phyloP scores from a whole-genome alignment of 1,140 invertebrate species.

The Stenopsyche tienmushanensis region DNA sequence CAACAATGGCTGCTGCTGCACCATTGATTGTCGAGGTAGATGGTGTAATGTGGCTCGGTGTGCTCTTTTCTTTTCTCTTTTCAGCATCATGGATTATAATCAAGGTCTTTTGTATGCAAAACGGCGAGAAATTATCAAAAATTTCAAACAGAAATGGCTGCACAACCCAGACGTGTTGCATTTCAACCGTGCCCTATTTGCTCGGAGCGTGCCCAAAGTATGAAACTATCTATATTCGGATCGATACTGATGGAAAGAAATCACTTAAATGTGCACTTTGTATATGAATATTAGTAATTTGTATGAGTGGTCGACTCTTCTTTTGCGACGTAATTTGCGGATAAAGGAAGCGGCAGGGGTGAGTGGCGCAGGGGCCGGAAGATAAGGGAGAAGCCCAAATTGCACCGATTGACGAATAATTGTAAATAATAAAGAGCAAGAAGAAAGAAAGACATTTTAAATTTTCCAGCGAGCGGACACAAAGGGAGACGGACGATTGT shows the following conservation, averaged over 20 bases:
- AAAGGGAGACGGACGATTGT: constrained; percentile 38
- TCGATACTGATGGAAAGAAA: no score
- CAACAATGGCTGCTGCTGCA: constrained; percentile 8
- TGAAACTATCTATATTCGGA: no score
- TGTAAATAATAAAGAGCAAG: constrained; percentile 41
- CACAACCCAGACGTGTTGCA: no score
- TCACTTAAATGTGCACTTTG: neutral
- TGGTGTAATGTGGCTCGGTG: constrained; percentile 6
- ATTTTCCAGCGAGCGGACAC: constrained; percentile 40
- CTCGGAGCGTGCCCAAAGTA: no score
- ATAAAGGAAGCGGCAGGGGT: constrained; percentile 22
- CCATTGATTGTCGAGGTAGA: constrained; percentile 5
- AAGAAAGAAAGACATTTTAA: constrained; percentile 37
- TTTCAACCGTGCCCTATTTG: no score
- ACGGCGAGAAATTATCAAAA: constrained; percentile 3
- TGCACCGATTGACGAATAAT: constrained; percentile 42
- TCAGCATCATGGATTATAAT: constrained; percentile 14
- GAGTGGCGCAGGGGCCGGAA: neutral
- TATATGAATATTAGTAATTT: constrained; percentile 4
- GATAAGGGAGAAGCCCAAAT: constrained; percentile 28
- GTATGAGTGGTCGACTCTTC: constrained; percentile 10
- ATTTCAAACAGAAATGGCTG: neutral
- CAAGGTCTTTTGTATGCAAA: constrained; percentile 12
- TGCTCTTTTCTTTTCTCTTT: neutral
- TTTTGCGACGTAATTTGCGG: constrained; percentile 20